Evolutionary conservation across 2,113 vertebrate species (phyloP).

Genomic region (Sander lucioperca): DNA sequence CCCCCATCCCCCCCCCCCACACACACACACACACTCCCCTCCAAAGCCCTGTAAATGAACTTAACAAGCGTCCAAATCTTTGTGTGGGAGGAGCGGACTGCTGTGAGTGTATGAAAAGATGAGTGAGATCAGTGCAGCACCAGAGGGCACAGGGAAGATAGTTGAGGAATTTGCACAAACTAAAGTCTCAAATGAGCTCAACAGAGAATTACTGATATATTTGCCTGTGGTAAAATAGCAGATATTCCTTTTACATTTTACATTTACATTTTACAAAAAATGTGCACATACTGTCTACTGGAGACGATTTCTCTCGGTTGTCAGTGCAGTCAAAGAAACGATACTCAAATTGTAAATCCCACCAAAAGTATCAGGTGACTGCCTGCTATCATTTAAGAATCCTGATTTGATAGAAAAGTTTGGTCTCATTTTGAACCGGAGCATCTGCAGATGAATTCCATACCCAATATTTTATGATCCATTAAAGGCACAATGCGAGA

Average conservation of each 20-base stretch:
- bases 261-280: background rate
- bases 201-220: constrained; percentile 11
- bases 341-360: background rate
- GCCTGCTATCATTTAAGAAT: background rate
- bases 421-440: too few relatives aligned
- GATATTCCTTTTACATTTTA: background rate
- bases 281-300: background rate
- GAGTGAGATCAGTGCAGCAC: constrained; percentile 37
- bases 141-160: background rate
- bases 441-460: background rate
- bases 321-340: background rate
- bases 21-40: too few relatives aligned
- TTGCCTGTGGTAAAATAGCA: background rate
- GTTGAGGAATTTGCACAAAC: constrained; percentile 5
- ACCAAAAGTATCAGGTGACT: background rate
- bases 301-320: background rate
- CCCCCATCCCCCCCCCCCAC: background rate
- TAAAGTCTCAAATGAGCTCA: constrained; percentile 42
- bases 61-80: constrained; percentile 14
- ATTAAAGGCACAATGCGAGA: too few relatives aligned
- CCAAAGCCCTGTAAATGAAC: constrained; percentile 27
- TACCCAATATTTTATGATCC: too few relatives aligned
- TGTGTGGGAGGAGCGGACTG: constrained; percentile 25
- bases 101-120: constrained; percentile 16
- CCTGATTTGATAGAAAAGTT: background rate